These are phyloP conservation scores for Harpagoxenus sublaevis DNA, from an alignment of 2,888 invertebrate genomes.

Conservation along the genomic window DNA sequence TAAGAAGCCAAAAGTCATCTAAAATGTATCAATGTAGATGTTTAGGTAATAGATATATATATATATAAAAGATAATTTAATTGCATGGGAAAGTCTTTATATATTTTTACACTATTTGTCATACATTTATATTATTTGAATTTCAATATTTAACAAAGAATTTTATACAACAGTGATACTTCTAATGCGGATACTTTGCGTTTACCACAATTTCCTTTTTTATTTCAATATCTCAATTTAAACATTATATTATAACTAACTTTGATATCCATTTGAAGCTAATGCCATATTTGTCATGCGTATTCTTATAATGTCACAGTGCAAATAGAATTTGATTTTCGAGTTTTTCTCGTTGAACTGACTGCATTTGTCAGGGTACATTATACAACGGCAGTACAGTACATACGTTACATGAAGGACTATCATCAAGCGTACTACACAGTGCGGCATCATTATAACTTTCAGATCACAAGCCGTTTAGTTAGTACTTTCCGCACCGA, in stretches of 20 bases:
- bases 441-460: constrained; percentile 14
- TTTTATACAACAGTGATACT: background rate
- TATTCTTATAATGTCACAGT: background rate
- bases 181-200: background rate
- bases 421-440: background rate
- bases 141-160: constrained; percentile 16
- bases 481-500: background rate
- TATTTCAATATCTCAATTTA: background rate
- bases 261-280: background rate
- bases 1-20: background rate
- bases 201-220: background rate
- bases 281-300: background rate
- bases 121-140: constrained; percentile 10
- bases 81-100: background rate
- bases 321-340: background rate
- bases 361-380: background rate
- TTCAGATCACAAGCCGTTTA: constrained; percentile 2
- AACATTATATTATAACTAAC: background rate
- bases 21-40: background rate
- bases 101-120: background rate
- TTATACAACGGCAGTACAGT: background rate
- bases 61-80: background rate
- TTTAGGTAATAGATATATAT: background rate
- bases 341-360: background rate
- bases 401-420: background rate